Evolutionary conservation across 2,888 invertebrate genomes (phyloP), one percentile per base, ranked within the genome.

Genomic region (Dryomyza anilis): DNA sequence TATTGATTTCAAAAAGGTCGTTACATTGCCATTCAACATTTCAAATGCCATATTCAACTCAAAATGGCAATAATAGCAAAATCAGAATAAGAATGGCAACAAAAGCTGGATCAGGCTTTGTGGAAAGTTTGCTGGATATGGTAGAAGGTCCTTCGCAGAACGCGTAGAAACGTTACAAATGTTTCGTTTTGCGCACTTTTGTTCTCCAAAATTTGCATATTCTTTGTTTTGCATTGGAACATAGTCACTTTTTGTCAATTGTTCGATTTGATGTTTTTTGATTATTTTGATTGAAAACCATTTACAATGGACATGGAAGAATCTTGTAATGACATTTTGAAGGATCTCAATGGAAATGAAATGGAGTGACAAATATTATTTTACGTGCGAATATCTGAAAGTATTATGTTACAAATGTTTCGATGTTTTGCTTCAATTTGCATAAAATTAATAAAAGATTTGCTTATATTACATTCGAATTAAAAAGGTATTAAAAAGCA

Each of bases 1-100:
- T 46, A 58, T 58, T 58, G 30, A 58, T 58, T 58, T 58, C 58
- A 46, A 33, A 57, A 56, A 56, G 27, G 57, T 45, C 57, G 30
- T 58, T 58, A 58, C 19, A 29, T 19, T 46, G 29, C 10, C 23
- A 7, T n/a, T 23, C 50, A 27, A 27, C 50, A n/a, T n/a, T n/a
- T n/a, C n/a, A n/a, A n/a, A n/a, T n/a, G n/a, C n/a, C n/a, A n/a
- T n/a, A n/a, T n/a, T n/a, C n/a, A n/a, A n/a, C n/a, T n/a, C n/a
- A 50, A 27, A 50, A 27, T 27, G 45, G 45, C 58, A 58, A 46
- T 46, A 29, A 46, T 46, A 14, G 46, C 58, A 58, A 43, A 43
- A 45, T 58, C 57, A 58, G 29, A 25, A 58, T 45, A 58, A 58
- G 27, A 58, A 58, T 58, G 36, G 55, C 55, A 58, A 46, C 58